Conservation (phyloP, 2,888 invertebrate genomes). For the Chrysolina oricalcia region DNA sequence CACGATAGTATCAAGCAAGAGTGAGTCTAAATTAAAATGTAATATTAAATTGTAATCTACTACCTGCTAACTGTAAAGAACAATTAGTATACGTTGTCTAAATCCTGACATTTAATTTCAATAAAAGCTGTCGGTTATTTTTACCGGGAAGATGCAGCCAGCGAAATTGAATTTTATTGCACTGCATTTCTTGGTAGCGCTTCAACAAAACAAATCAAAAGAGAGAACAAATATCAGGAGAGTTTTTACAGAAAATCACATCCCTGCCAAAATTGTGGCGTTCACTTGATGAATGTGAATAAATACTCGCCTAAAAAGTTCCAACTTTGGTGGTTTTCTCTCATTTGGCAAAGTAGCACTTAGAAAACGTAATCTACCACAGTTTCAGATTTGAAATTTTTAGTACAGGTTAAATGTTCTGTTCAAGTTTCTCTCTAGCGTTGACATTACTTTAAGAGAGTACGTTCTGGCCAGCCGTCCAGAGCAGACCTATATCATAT, state of each 20-base stretch:
- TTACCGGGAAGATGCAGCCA: neutral
- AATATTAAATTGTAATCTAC: neutral
- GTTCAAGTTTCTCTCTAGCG: too few relatives aligned
- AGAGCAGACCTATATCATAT: too few relatives aligned
- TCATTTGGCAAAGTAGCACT: neutral
- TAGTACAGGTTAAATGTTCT: neutral
- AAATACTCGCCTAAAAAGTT: neutral
- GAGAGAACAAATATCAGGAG: neutral
- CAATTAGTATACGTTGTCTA: neutral
- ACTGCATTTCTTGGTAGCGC: neutral
- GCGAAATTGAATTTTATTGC: conserved; percentile 2
- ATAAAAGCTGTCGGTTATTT: neutral
- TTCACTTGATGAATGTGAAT: neutral
- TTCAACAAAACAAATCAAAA: neutral
- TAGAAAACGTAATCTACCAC: neutral
- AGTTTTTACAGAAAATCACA: neutral
- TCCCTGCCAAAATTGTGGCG: neutral
- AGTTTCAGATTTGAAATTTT: neutral
- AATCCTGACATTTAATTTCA: neutral
- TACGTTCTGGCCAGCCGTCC: too few relatives aligned
- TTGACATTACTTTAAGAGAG: too few relatives aligned
- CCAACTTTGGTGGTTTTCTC: neutral
- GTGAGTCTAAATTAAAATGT: too few relatives aligned
- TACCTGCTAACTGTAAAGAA: neutral
- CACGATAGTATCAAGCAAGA: too few relatives aligned